These are phyloP conservation scores for Cephus pulcher DNA, from an alignment of 2,888 invertebrate genomes.

Conservation along the genomic window DNA sequence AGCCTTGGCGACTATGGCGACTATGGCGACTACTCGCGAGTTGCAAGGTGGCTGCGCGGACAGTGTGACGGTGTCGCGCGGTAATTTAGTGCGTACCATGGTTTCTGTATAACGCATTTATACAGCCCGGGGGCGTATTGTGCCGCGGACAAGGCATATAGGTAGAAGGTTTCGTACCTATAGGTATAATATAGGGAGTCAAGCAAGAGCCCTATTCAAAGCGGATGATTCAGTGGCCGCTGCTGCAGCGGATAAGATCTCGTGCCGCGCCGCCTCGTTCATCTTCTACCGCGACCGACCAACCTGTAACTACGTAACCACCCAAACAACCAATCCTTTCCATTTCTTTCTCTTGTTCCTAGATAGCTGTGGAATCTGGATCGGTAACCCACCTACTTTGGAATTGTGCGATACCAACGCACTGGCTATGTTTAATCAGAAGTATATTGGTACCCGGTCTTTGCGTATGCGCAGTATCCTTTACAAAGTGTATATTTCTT, in stretches of 20 bases:
- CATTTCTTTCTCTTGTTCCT: slow-evolving; percentile 29
- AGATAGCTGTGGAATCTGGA: slow-evolving; percentile 26
- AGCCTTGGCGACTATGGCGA: background rate
- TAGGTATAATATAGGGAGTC: slow-evolving; percentile 58
- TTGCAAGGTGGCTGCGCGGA: slow-evolving; percentile 41
- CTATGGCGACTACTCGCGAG: slow-evolving; percentile 23
- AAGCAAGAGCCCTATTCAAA: slow-evolving; percentile 61
- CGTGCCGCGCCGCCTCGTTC: slow-evolving; percentile 57
- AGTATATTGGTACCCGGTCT: background rate
- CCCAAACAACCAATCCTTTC: slow-evolving; percentile 37
- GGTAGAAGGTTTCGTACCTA: slow-evolving; percentile 48
- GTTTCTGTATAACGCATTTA: slow-evolving; percentile 49
- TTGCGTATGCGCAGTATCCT: background rate
- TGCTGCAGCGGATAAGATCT: slow-evolving; percentile 64
- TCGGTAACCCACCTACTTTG: slow-evolving; percentile 5
- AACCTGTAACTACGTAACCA: slow-evolving; percentile 59
- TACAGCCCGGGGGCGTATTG: slow-evolving; percentile 39
- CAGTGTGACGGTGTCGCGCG: slow-evolving; percentile 40
- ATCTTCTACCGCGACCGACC: slow-evolving; percentile 48
- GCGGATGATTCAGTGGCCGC: slow-evolving; percentile 65
- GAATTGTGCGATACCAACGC: background rate
- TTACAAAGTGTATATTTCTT: background rate
- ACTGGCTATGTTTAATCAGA: background rate
- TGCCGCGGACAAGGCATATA: slow-evolving; percentile 36
- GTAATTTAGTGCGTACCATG: slow-evolving; percentile 54